Base-by-base conservation (phyloP, 2,113 vertebrate species). In the Urocynchramus pylzowi region DNA sequence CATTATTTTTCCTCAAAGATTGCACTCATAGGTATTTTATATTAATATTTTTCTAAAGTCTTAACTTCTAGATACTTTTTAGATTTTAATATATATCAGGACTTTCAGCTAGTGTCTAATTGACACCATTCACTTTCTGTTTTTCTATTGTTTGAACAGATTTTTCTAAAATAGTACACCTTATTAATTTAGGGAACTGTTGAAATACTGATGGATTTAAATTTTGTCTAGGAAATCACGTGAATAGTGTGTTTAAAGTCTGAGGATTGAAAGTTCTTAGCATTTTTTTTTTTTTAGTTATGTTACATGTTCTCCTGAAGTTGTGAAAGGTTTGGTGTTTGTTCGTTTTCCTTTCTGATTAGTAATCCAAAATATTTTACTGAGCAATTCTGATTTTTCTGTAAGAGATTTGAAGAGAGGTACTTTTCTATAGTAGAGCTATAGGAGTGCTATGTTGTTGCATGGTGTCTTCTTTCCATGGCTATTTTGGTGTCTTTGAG, bases 31-130 rank as follows among this genome's bases (percentile, higher is more conserved):
- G 80, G 90, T 93, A 80, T 94, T 95, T 95, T 64, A 71, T 60
- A 68, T 73, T 80, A 92, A 73, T 95, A 82, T 95, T 94, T 93
- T 94, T 87, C 76, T 93, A 68, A 90, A 86, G 65, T 78, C 56
- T 86, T 95, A 90, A 81, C 60, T 90, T 93, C 37, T 71, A 41
- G 85, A 64, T 90, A 59, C 57, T 71, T 96, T 67, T 71, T 84
- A 84, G 59, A 45, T 84, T 90, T 84, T 71, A 90, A 81, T 92
- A 71, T 37, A 74, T 24, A 53, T 86, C 71, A 10, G 2, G 60
- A 71, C 75, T 83, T 95, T 75, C 57, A 79, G 37, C 65, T 81
- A 57, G 16, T 82, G n/a, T 52, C 76, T 95, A 90, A 84, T 44
- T 75, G 86, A 57, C 37, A 56, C 80, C 83, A 78, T 63, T 90